A percentile compares a stretch with the other conserved stretches of the same genome.
These are phyloP conservation scores for Baryphthengus martii DNA, from an alignment of 2,113 vertebrate species.

Conservation along the genomic window DNA sequence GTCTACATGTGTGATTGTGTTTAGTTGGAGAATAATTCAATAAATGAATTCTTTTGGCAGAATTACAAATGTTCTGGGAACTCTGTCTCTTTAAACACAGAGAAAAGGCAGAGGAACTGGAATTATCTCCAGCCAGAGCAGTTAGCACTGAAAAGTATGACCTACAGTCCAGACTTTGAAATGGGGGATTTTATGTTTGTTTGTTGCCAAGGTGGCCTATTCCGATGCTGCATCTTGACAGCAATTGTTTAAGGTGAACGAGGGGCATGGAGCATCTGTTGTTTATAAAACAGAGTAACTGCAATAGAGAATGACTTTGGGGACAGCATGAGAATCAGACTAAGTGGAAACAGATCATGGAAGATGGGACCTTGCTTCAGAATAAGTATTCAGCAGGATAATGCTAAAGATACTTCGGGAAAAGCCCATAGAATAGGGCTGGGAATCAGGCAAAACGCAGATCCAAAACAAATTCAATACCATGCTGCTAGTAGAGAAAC, in stretches of 20 bases:
- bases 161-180: not conserved
- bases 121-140: not conserved
- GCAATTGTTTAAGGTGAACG: constrained; percentile 10
- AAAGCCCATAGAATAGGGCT: not conserved
- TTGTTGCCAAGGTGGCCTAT: not conserved
- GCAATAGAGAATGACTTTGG: not conserved
- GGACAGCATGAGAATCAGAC: not conserved
- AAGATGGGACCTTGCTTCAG: not conserved
- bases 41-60: not conserved
- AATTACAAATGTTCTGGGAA: not conserved
- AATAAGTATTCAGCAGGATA: not conserved
- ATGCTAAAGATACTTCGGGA: not conserved
- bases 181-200: not conserved
- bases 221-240: constrained; percentile 1
- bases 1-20: not conserved
- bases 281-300: not conserved
- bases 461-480: not conserved
- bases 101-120: not conserved
- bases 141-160: not conserved
- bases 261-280: not conserved
- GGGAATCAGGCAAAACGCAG: not conserved
- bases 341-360: not conserved
- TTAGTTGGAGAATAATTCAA: not conserved
- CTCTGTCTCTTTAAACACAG: not conserved
- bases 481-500: not conserved